These are phyloP conservation scores for Sylvia borin DNA, from an alignment of 2,797 vertebrate genomes.

Conservation along the genomic window DNA sequence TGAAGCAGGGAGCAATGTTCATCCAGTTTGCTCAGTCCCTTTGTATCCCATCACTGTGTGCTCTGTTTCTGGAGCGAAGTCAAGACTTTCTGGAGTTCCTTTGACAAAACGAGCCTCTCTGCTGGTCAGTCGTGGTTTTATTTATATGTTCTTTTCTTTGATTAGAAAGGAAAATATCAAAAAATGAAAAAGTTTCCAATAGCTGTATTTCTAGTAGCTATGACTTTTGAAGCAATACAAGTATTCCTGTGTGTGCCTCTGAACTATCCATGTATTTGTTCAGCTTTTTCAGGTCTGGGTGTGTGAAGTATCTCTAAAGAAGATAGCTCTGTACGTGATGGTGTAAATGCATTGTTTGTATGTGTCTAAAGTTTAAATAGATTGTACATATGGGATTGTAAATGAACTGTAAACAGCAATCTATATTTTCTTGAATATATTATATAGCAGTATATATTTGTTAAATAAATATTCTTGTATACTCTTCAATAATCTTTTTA, in stretches of 20 bases:
- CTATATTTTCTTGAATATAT: conserved; percentile 84
- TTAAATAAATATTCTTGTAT: conserved; percentile 80
- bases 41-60: neutral
- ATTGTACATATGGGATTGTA: conserved; percentile 88
- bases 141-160: conserved; percentile 63
- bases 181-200: neutral
- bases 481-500: conserved; percentile 76
- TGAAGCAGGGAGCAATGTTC: neutral
- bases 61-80: neutral
- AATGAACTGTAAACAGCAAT: conserved; percentile 86
- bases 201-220: conserved; percentile 5
- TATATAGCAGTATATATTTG: conserved; percentile 85
- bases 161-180: conserved; percentile 31
- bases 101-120: conserved; percentile 17
- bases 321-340: conserved; percentile 56
- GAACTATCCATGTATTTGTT: conserved; percentile 54
- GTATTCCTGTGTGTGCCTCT: conserved; percentile 28
- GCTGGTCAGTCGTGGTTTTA: conserved; percentile 58
- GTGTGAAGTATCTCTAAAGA: conserved; percentile 38
- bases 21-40: neutral
- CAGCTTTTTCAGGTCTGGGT: conserved; percentile 44
- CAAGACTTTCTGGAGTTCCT: neutral
- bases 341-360: conserved; percentile 81
- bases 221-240: conserved; percentile 36
- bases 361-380: conserved; percentile 82